Base-by-base conservation (phyloP, 1,140 invertebrate genomes). In the Ostrea edulis region DNA sequence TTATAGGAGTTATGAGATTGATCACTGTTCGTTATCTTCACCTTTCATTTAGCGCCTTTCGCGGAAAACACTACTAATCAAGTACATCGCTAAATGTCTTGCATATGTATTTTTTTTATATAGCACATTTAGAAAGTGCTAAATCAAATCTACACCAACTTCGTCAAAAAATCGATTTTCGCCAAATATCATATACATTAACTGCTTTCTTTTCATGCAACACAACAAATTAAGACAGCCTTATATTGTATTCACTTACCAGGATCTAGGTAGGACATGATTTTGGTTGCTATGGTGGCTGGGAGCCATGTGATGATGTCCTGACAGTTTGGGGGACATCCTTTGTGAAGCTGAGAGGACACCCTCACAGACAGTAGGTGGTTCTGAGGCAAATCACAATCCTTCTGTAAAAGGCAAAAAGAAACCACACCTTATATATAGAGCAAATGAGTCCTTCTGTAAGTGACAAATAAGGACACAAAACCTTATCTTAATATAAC, bases 231-330 rank as follows among this genome's bases (percentile, higher is more conserved):
- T 44, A 44, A n/a, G n/a, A n/a, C n/a, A n/a, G n/a, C n/a, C n/a
- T n/a, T n/a, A n/a, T n/a, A n/a, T n/a, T n/a, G n/a, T 44, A 44
- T 44, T 12, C 54, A 82, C 88, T 87, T 86, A 96, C 95, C 94
- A 93, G 96, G 95, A 90, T 96, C 95, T n/a, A 96, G 93, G 89
- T 94, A 95, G n/a, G 95, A 94, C 87, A 96, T 93, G 55, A 96
- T 95, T 83, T 95, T 93, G 65, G 94, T 91, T 71, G 95, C 93
- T 8, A 96, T 86, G 87, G 92, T 93, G 20, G 91, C 88, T 65
- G 96, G 96, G n/a, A 96, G 90, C 94, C 94, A 95, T 25, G 94
- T 95, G 22, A 96, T 90, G 65, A 94, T 93, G 92, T 96, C 96
- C 86, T 95, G 93, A 90, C 95, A 96, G 90, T 96, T 96, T 14